phyloP scores from a whole-genome alignment of 2,113 vertebrate genomes.

The Sphaerodactylus townsendi region DNA sequence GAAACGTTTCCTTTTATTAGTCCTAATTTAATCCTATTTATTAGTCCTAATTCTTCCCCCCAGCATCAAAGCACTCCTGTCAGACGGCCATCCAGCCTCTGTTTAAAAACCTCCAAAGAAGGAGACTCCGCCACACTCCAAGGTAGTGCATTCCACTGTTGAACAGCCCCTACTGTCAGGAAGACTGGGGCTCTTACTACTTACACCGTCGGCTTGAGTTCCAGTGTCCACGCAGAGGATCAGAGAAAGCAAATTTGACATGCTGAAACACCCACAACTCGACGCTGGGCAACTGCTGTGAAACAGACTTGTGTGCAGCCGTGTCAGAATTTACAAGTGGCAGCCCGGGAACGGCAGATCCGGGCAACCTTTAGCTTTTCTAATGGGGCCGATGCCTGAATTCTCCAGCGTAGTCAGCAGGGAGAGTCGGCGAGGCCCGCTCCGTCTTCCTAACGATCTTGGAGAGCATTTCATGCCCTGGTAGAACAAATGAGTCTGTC shows the following conservation, averaged over 20 bases:
- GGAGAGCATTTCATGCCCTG: slow-evolving; percentile 43
- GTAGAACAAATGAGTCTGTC: slow-evolving; percentile 48
- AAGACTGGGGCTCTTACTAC: background rate
- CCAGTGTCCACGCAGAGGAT: background rate
- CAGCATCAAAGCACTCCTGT: no score
- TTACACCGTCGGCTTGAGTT: slow-evolving; percentile 7
- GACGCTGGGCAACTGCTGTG: background rate
- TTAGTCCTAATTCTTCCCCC: no score
- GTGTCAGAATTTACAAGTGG: slow-evolving; percentile 1
- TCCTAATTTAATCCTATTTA: no score
- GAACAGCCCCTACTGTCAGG: no score
- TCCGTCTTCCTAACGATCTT: slow-evolving; percentile 37
- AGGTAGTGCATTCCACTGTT: no score
- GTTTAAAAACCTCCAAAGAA: no score
- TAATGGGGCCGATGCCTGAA: slow-evolving; percentile 29
- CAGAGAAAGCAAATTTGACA: background rate
- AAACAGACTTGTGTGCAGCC: background rate
- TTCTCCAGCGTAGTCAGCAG: slow-evolving; percentile 27
- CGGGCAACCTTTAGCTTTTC: slow-evolving; percentile 21
- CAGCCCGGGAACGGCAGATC: slow-evolving; percentile 30
- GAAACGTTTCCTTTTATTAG: no score
- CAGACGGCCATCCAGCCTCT: no score
- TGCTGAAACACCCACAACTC: background rate
- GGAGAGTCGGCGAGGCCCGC: slow-evolving; percentile 22
- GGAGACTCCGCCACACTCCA: no score